Base-by-base conservation (phyloP, 2,113 vertebrate genomes). In the Notarius quadriscutis region DNA sequence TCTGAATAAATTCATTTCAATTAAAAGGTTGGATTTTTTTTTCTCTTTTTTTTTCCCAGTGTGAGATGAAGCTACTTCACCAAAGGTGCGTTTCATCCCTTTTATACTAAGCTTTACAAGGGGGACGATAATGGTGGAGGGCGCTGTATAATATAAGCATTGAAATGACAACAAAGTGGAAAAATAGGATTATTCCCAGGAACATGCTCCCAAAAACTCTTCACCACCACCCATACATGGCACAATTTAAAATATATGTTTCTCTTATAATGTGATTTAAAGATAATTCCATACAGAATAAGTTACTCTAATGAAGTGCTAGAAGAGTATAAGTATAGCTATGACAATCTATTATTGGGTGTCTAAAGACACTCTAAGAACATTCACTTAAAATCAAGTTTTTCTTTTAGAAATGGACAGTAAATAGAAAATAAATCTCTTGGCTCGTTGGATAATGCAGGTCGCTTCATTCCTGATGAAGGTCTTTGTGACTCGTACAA, bases 341-440 rank as follows among this genome's bases (percentile, higher is more conserved):
- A 62, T 81, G 20, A 62, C 30, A 81, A 81, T 81, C 4, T 2
- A 62, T 30, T 81, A 81, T 81, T 62, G 10, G 34, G 34, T 81
- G 79, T 62, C 18, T 60, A 81, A 41, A 9, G 57, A 81, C 58
- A 81, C 18, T 81, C 62, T 41, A 62, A 81, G 57, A 81, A 62
- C 53, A 62, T 62, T 81, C 79, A 81, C 79, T 34, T 80, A 81
- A 81, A 62, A 62, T 81, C 79, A 81, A 81, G 82, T 85, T 58
- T 34, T 34, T 22, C 51, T 81, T 58, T 58, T 85, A 83, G 89
- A 89, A 87, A 89, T 83, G 41, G 77, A 87, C 75, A 87, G 83
- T 83, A 84, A 87, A 88, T 82, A 90, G 82, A 90, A 90, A 90
- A 88, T 88, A 90, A 88, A 87, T 90, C 82, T 88, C 84, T 87